These are phyloP conservation scores for Acanthurus leucopareius DNA, from an alignment of 2,797 vertebrate genomes.

Conservation along the genomic window DNA sequence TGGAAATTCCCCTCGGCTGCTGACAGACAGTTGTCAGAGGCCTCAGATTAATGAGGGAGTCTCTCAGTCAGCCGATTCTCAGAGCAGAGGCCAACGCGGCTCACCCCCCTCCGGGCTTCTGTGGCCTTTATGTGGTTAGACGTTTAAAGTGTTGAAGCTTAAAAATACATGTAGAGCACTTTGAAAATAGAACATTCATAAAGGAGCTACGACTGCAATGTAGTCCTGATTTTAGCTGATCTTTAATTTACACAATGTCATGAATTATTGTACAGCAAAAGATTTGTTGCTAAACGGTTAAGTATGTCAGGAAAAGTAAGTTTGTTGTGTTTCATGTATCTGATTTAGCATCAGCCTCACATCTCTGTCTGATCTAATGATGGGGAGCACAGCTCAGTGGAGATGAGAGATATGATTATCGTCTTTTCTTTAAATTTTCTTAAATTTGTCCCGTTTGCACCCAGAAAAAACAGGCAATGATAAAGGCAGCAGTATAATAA, in stretches of 20 bases:
- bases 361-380: not conserved
- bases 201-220: conserved; percentile 1
- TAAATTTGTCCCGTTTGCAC: not conserved
- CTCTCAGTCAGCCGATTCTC: conserved; percentile 54
- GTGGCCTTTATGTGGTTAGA: conserved; percentile 26
- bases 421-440: conserved; percentile 6
- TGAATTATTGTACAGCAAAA: not conserved
- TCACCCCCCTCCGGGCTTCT: conserved; percentile 27
- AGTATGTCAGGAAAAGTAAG: conserved; percentile 7
- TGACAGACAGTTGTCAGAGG: conserved; percentile 77
- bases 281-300: not conserved
- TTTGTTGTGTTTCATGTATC: not conserved
- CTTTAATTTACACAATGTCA: not conserved
- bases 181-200: not conserved
- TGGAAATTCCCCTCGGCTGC: conserved; percentile 69
- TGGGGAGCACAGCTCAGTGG: not conserved
- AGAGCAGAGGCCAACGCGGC: conserved; percentile 23
- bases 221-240: conserved; percentile 3
- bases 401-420: not conserved
- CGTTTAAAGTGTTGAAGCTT: conserved; percentile 23
- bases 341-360: not conserved
- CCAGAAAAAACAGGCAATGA: not conserved
- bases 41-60: conserved; percentile 72
- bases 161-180: conserved; percentile 10
- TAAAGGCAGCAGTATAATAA: not conserved